phyloP scores from a whole-genome alignment of 2,113 vertebrate genomes.

The Archocentrus centrarchus region DNA sequence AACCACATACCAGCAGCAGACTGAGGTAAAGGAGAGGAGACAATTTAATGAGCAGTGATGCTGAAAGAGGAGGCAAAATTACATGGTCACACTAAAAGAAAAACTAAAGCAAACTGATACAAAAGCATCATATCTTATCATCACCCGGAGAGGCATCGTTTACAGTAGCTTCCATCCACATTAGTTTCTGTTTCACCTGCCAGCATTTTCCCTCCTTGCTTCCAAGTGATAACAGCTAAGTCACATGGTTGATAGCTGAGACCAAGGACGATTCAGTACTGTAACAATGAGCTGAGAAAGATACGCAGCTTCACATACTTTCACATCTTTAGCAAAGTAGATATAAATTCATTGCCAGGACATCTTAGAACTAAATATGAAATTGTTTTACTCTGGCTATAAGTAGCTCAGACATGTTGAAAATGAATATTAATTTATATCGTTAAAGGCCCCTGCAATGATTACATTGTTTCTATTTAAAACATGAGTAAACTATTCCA shows the following conservation, averaged over 20 bases:
- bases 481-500: background rate
- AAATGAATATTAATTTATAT: background rate
- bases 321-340: background rate
- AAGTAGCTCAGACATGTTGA: background rate
- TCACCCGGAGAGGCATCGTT: background rate
- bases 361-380: background rate
- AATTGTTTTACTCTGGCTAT: background rate
- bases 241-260: background rate
- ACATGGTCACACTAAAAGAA: too few species aligned
- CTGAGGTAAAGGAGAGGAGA: background rate
- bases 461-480: background rate
- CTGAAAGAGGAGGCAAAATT: background rate
- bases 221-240: background rate
- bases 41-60: background rate
- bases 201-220: background rate
- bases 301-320: conserved; percentile 1
- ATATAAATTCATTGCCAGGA: background rate
- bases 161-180: too few species aligned
- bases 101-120: background rate
- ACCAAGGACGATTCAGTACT: conserved; percentile 7
- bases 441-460: background rate
- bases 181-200: conserved; percentile 2
- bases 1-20: background rate
- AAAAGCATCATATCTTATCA: background rate
- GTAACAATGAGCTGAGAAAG: conserved; percentile 15